Base-by-base conservation (phyloP, 1,140 invertebrate species). In the Macrosteles quadrilineatus region DNA sequence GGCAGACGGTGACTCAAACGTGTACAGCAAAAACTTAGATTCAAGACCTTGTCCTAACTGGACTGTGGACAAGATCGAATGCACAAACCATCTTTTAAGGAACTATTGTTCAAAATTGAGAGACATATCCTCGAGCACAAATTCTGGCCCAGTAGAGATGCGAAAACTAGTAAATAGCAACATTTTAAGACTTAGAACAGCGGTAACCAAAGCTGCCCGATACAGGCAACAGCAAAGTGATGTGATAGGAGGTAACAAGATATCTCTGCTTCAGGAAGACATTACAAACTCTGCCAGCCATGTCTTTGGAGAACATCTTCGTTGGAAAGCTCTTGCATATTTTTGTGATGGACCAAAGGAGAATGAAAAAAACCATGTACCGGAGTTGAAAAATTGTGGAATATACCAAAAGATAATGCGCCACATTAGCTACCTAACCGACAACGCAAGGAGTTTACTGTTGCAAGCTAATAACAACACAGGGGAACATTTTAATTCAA, bases 401-500 rank as follows among this genome's bases (percentile, higher is more conserved):
- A 43, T 43, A 11, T 14, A 55, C 23, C 50, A 55, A 23, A 11
- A 55, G 23, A 23, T 55, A 23, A 55, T 55, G 14, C 14, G 50
- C 6, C 50, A 55, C 23, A 23, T n/a, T 12, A 55, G 50, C 21
- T 11, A 11, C 21, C 19, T 55, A 19, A 23, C 23, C 9, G 14
- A 23, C 36, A 43, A 43, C 36, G 36, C 36, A 9, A 43, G 17
- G 17, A 43, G 36, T 43, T 55, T 55, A 23, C 50, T 55, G 11
- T n/a, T 6, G 6, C 6, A 55, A 23, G 19, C 50, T n/a, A n/a
- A n/a, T 6, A n/a, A 55, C 50, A 55, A 55, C 23, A 6, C 50
- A 6, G 50, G 6, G 9, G 50, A 55, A 55, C 50, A 55, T 14
- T 55, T 55, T 19, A 55, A 55, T 14, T 55, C 50, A 55, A 55